These are phyloP conservation scores for Prunella fulvescens DNA, from an alignment of 2,113 vertebrate species.

Conservation along the genomic window DNA sequence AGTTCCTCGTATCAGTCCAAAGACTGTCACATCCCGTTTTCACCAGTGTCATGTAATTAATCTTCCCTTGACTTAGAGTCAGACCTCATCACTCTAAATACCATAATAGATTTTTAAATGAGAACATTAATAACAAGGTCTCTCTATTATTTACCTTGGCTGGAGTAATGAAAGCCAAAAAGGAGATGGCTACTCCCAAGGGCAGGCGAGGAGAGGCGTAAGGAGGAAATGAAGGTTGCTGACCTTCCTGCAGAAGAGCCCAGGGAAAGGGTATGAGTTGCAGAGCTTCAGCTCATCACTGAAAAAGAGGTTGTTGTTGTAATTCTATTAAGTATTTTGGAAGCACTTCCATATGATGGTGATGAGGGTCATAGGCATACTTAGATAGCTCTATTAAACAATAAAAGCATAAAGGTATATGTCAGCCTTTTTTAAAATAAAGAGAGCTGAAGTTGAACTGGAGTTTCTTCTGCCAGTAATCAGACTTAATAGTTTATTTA, in stretches of 20 bases:
- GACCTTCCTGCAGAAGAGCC: constrained; percentile 30
- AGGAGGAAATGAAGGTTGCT: constrained; percentile 45
- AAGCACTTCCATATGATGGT: background rate
- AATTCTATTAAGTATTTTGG: constrained; percentile 13
- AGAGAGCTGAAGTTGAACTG: background rate
- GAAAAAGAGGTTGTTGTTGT: constrained; percentile 30
- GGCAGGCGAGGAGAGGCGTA: background rate
- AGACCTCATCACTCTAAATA: constrained; percentile 51
- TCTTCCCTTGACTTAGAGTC: constrained; percentile 55
- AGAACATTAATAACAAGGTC: constrained; percentile 50
- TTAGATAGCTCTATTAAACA: constrained; percentile 18
- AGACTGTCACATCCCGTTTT: constrained; percentile 60
- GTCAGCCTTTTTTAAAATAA: background rate
- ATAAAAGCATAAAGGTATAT: background rate
- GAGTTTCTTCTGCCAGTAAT: background rate
- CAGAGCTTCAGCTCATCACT: constrained; percentile 3
- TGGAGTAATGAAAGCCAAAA: constrained; percentile 14
- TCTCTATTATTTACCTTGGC: constrained; percentile 49
- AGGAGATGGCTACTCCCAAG: constrained; percentile 48
- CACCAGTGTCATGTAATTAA: constrained; percentile 59
- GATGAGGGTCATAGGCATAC: background rate
- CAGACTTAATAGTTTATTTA: background rate
- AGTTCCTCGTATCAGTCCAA: constrained; percentile 34
- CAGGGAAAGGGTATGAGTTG: background rate
- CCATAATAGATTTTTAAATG: constrained; percentile 39